A percentile compares a stretch with the other conserved stretches of the same genome.
These are phyloP conservation scores for Pocota personata DNA, from an alignment of 2,888 invertebrate species.

Conservation along the genomic window DNA sequence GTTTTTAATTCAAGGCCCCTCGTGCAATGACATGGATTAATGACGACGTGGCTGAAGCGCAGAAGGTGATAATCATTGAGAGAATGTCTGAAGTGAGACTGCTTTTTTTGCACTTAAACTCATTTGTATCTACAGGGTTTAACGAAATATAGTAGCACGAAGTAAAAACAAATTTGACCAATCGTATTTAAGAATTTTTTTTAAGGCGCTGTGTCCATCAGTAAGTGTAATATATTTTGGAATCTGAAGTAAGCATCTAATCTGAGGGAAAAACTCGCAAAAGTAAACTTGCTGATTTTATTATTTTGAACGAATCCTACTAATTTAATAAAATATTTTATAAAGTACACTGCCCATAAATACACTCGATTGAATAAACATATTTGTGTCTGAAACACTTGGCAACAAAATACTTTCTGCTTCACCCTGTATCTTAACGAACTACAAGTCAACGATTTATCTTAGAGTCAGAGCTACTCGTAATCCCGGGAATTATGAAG, in stretches of 20 bases:
- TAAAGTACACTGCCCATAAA: too few relatives aligned
- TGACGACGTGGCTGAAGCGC: conserved; percentile 9
- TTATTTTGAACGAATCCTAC: too few relatives aligned
- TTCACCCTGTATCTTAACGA: conserved; percentile 45
- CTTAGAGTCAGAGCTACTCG: not conserved
- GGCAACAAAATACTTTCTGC: not conserved
- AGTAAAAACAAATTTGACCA: not conserved
- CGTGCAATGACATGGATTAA: conserved; percentile 57
- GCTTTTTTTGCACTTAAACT: not conserved
- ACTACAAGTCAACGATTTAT: conserved; percentile 4
- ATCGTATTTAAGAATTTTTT: too few relatives aligned
- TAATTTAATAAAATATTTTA: too few relatives aligned
- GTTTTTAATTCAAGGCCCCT: conserved; percentile 26
- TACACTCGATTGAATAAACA: too few relatives aligned
- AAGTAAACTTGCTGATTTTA: too few relatives aligned
- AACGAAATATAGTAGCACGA: not conserved
- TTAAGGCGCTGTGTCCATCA: too few relatives aligned
- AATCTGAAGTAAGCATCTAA: too few relatives aligned
- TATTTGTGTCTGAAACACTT: too few relatives aligned
- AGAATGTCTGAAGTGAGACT: not conserved
- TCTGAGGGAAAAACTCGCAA: too few relatives aligned
- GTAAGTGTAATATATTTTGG: too few relatives aligned
- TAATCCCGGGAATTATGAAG: conserved; percentile 32
- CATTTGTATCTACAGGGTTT: conserved; percentile 27
- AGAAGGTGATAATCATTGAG: conserved; percentile 41